Base-by-base conservation (phyloP, 2,888 invertebrate species). In the Leptogaster cylindrica region DNA sequence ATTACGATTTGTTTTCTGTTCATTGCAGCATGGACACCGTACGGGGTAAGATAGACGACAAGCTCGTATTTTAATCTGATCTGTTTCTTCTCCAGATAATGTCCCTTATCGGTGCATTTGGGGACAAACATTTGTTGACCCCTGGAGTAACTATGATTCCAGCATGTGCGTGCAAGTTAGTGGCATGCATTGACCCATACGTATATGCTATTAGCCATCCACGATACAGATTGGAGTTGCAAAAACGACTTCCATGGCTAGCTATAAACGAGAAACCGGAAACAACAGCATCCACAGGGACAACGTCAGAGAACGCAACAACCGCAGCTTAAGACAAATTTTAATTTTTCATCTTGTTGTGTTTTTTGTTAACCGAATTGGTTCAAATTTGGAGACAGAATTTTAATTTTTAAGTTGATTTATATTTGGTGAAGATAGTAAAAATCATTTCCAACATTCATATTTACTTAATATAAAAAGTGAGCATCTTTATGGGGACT, bases 141-240 rank as follows among this genome's bases (percentile, higher is more conserved):
- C 91, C 91, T 0, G 80, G 80, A 0, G 88, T 89, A 1, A 91
- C 92, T 0, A 93, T 93, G 93, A 87, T 93, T 73, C 93, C 93
- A 3, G 93, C 93, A 0, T 87, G 91, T 70, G 86, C 92, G 28
- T 93, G 93, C 76, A 95, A 95, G 83, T 83, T 89, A 63, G 94
- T 95, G 0, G 94, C 95, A 0, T 94, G 95, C 79, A 87, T 95
- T 76, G 95, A 95, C 81, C 95, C 95, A 0, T 93, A 93, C 83
- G 89, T 93, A 1, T 94, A 93, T 75, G 93, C 93, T 3, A 92
- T 93, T 73, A 94, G 92, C 77, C 95, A 95, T 84, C 95, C 95
- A 3, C 90, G 86, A 82, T 91, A 91, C 83, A 87, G 93, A 73
- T 83, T 89, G 80, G 93, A 93, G 79, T 82, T 93, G 67, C 89